These are phyloP conservation scores for Lochmaea crataegi DNA, from an alignment of 2,888 invertebrate genomes.

Conservation along the genomic window DNA sequence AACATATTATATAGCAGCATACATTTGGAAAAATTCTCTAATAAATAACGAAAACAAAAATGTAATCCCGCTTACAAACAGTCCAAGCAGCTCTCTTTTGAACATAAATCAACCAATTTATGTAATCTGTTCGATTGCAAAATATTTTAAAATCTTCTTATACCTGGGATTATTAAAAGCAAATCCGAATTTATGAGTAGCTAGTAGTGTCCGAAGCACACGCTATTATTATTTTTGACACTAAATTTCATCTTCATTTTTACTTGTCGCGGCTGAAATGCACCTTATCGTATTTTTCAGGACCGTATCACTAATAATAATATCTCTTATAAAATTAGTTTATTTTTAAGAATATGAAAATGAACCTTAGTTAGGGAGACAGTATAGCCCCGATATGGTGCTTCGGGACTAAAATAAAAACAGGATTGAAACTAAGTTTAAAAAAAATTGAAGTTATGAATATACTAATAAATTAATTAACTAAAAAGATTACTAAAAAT, in stretches of 20 bases:
- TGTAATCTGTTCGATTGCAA: conserved; percentile 56
- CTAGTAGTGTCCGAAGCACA: conserved; percentile 48
- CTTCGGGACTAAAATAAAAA: too few species aligned
- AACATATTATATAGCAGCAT: not conserved
- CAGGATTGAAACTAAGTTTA: too few species aligned
- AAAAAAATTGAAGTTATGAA: too few species aligned
- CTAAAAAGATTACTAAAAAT: too few species aligned
- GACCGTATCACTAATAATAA: conserved; percentile 33
- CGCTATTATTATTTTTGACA: conserved; percentile 52
- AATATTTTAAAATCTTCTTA: conserved; percentile 56
- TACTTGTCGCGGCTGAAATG: conserved; percentile 50
- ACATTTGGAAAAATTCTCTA: not conserved
- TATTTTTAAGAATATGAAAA: too few species aligned
- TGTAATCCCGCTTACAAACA: conserved; percentile 11
- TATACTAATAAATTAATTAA: too few species aligned
- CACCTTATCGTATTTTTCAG: conserved; percentile 42
- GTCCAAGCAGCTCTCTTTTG: conserved; percentile 1
- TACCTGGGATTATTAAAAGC: conserved; percentile 55
- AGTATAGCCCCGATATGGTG: too few species aligned
- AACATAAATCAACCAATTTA: conserved; percentile 50
- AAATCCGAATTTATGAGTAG: conserved; percentile 57
- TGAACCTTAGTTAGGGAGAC: too few species aligned
- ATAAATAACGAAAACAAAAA: conserved; percentile 17
- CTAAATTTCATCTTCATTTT: conserved; percentile 54
- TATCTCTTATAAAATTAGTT: too few species aligned